Evolutionary conservation across 2,113 vertebrate genomes (phyloP).

Genomic region (Scartelaos histophorus): DNA sequence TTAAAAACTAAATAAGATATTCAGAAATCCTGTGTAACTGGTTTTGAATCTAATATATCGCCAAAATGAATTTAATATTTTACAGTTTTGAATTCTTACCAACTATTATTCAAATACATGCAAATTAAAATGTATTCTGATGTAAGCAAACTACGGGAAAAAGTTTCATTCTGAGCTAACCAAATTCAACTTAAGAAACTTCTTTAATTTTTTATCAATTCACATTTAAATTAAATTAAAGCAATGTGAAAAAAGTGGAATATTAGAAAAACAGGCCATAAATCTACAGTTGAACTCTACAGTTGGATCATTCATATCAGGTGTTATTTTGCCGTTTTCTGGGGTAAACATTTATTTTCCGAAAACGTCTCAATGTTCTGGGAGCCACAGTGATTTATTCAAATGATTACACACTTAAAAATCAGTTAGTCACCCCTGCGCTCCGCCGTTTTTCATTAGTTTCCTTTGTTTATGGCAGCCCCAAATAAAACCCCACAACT

Average conservation of each 20-base stretch:
- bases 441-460: neutral
- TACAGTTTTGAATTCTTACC: too few species aligned
- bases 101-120: too few species aligned
- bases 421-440: constrained; percentile 7
- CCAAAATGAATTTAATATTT: too few species aligned
- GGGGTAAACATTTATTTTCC: neutral
- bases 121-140: too few species aligned
- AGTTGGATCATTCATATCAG: neutral
- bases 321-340: neutral
- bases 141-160: too few species aligned
- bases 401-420: constrained; percentile 8
- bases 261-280: neutral
- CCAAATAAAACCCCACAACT: neutral
- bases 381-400: neutral
- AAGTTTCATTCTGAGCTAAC: too few species aligned
- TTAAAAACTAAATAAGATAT: too few species aligned
- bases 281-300: neutral
- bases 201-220: neutral
- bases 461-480: neutral
- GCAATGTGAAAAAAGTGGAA: neutral
- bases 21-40: too few species aligned
- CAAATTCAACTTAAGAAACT: neutral
- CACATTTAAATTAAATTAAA: neutral
- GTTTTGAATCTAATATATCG: too few species aligned
- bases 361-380: neutral